Percentiles rank a stretch among this genome's conserved stretches.
Evolutionary conservation across 2,888 invertebrate genomes (phyloP).

Genomic region (Heliconius ismenius): DNA sequence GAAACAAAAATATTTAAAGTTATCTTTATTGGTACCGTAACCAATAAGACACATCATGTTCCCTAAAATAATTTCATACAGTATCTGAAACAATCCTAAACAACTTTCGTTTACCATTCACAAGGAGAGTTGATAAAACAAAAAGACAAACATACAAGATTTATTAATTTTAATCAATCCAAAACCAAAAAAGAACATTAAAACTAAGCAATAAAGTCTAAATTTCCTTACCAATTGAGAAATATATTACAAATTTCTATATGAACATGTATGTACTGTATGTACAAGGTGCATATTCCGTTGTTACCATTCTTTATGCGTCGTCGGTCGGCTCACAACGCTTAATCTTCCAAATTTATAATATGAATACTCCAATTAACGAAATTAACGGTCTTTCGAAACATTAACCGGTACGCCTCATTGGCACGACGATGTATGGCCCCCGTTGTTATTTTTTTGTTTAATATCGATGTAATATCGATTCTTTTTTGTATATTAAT

Average conservation of each 20-base stretch:
- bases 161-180: neutral
- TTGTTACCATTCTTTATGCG: constrained; percentile 11
- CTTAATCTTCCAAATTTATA: constrained; percentile 64
- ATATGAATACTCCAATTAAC: constrained; percentile 70
- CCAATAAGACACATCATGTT: neutral
- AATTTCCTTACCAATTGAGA: neutral
- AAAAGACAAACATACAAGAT: constrained; percentile 4
- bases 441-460: constrained; percentile 49
- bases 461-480: constrained; percentile 58
- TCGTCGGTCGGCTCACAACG: constrained; percentile 32
- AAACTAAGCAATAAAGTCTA: neutral
- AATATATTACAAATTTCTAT: neutral
- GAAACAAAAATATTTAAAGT: too few relatives aligned
- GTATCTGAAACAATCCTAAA: neutral
- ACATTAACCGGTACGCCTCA: constrained; percentile 48
- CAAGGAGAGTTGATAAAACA: neutral
- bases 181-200: neutral
- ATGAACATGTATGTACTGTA: neutral
- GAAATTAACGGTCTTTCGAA: constrained; percentile 57
- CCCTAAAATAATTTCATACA: neutral
- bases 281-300: constrained; percentile 14
- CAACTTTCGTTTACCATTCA: neutral
- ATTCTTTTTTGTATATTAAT: constrained; percentile 78
- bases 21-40: too few relatives aligned
- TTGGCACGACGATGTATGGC: constrained; percentile 49